Conservation (phyloP, 2,888 invertebrate species). For the Oligia fasciuncula region DNA sequence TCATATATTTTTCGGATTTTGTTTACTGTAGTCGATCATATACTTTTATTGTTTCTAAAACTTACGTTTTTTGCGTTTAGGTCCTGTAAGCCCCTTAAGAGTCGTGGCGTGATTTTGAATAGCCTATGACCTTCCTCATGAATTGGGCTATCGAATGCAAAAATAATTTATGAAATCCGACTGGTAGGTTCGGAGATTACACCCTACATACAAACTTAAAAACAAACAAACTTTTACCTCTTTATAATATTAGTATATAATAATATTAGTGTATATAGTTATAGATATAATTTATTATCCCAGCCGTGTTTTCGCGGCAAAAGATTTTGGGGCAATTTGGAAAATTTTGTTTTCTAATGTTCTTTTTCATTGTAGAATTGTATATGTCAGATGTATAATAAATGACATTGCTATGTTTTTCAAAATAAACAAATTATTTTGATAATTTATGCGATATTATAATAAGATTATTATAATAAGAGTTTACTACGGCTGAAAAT, state of each 20-base stretch:
- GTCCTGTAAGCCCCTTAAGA: too few relatives aligned
- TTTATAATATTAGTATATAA: background rate
- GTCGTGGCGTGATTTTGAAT: background rate
- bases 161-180: background rate
- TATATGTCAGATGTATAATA: conserved; percentile 11
- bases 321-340: conserved; percentile 36
- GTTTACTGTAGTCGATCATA: too few relatives aligned
- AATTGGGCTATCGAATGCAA: background rate
- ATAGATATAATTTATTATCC: conserved; percentile 23
- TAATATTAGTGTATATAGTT: too few relatives aligned
- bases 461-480: background rate
- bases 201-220: too few relatives aligned
- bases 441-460: conserved; percentile 29
- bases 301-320: conserved; percentile 22
- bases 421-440: conserved; percentile 32
- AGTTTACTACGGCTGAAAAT: conserved; percentile 10
- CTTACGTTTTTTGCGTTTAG: too few relatives aligned
- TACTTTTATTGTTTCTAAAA: too few relatives aligned
- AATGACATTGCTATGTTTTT: conserved; percentile 8
- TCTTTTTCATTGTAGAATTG: conserved; percentile 14
- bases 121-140: background rate
- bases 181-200: background rate
- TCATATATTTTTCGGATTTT: too few relatives aligned
- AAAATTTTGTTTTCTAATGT: conserved; percentile 19
- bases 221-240: background rate